These are phyloP conservation scores for Pedetes capensis DNA, from an alignment of 2,113 vertebrate genomes.

Conservation along the genomic window DNA sequence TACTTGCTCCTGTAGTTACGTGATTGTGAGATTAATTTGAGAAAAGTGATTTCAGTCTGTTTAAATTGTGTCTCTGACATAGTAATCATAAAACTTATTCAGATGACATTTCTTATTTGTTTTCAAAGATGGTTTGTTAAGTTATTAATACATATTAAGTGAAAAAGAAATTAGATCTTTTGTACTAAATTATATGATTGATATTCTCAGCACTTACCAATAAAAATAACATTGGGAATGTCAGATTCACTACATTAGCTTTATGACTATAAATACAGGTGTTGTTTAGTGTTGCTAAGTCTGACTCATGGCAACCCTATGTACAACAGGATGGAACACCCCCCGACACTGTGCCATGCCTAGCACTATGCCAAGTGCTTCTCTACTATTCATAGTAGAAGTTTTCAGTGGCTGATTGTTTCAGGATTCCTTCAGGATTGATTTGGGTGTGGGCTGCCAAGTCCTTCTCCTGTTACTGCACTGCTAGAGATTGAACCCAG, in stretches of 20 bases:
- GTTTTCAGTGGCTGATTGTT: too few species aligned
- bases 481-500: too few species aligned
- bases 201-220: background rate
- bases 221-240: background rate
- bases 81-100: conserved; percentile 12
- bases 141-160: background rate
- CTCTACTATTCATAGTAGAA: too few species aligned
- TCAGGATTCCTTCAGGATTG: too few species aligned
- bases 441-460: too few species aligned
- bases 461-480: too few species aligned
- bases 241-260: background rate
- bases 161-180: background rate
- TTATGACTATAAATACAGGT: background rate
- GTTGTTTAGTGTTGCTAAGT: too few species aligned
- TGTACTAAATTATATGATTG: background rate
- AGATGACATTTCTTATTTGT: background rate
- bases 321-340: too few species aligned
- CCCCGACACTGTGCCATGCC: too few species aligned
- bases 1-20: conserved; percentile 23
- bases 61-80: conserved; percentile 24
- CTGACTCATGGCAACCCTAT: too few species aligned
- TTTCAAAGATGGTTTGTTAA: background rate
- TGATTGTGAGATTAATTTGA: conserved; percentile 39
- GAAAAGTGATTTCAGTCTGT: conserved; percentile 27
- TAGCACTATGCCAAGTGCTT: too few species aligned